A percentile compares a stretch with the other conserved stretches of the same genome.
Conservation (phyloP, 2,888 invertebrate species). For the Diarsia rubi region DNA sequence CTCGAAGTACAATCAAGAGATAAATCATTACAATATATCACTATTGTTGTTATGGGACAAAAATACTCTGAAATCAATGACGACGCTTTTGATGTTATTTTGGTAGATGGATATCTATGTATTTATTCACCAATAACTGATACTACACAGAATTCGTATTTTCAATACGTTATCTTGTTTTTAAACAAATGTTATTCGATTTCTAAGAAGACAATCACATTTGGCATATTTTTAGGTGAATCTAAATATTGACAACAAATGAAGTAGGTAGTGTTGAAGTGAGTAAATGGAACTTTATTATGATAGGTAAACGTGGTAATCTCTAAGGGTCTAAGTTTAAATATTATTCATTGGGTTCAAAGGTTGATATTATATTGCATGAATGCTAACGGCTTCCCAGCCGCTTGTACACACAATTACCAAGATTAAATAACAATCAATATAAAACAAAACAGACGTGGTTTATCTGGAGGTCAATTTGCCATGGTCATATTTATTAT, state of each 20-base stretch:
- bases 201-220: slow-evolving; percentile 15
- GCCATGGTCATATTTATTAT: too few relatives aligned
- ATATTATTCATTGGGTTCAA: slow-evolving; percentile 19
- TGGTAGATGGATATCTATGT: slow-evolving; percentile 35
- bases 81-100: slow-evolving; percentile 21
- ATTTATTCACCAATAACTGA: slow-evolving; percentile 36
- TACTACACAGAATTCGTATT: slow-evolving; percentile 24
- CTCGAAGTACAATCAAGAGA: slow-evolving; percentile 34
- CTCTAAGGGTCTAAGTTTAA: slow-evolving; percentile 1
- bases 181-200: slow-evolving; percentile 31
- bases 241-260: slow-evolving; percentile 40
- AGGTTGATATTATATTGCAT: slow-evolving; percentile 18
- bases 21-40: slow-evolving; percentile 42
- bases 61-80: slow-evolving; percentile 23
- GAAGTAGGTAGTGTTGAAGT: slow-evolving; percentile 30
- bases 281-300: not conserved
- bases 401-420: not conserved
- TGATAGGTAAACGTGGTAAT: slow-evolving; percentile 11
- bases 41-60: slow-evolving; percentile 30
- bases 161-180: slow-evolving; percentile 47
- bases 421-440: slow-evolving; percentile 18
- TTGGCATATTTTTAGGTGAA: slow-evolving; percentile 16
- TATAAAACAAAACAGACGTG: not conserved
- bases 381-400: slow-evolving; percentile 19
- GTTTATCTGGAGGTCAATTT: not conserved